These are phyloP conservation scores for Bothrops jararaca DNA, from an alignment of 2,113 vertebrate genomes.

Conservation along the genomic window DNA sequence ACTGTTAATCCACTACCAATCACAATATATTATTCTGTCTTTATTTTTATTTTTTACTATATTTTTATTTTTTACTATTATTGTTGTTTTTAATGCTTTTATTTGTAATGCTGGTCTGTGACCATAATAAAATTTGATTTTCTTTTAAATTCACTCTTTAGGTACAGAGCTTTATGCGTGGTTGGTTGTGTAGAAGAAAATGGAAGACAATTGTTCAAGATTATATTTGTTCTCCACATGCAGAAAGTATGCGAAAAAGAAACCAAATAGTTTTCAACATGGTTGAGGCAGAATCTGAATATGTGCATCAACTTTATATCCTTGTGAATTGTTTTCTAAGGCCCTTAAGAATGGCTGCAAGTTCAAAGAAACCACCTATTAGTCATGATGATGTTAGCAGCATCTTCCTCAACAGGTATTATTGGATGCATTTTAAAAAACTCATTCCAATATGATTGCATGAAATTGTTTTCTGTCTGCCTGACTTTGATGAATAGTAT, in stretches of 20 bases:
- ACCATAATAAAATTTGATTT: not conserved
- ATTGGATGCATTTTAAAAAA: not conserved
- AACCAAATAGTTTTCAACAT: slow-evolving; percentile 99
- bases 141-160: slow-evolving; percentile 48
- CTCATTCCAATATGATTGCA: not conserved
- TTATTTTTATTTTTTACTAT: not conserved
- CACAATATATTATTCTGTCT: not conserved
- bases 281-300: slow-evolving; percentile 97
- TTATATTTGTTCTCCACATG: slow-evolving; percentile 98
- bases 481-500: not conserved
- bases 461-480: not conserved
- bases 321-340: slow-evolving; percentile 94
- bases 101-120: not conserved
- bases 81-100: not conserved
- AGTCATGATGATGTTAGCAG: slow-evolving; percentile 95
- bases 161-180: slow-evolving; percentile 99
- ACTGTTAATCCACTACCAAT: not conserved
- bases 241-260: slow-evolving; percentile 97
- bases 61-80: no score
- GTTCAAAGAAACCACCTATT: slow-evolving; percentile 96
- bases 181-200: slow-evolving; percentile 95
- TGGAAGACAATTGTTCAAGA: slow-evolving; percentile 99
- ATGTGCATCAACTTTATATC: slow-evolving; percentile 92
- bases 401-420: slow-evolving; percentile 96
- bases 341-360: slow-evolving; percentile 95